Evolutionary conservation across 2,113 vertebrate genomes (phyloP), one percentile per base, ranked within the genome.

Genomic region (Xenopus laevis): DNA sequence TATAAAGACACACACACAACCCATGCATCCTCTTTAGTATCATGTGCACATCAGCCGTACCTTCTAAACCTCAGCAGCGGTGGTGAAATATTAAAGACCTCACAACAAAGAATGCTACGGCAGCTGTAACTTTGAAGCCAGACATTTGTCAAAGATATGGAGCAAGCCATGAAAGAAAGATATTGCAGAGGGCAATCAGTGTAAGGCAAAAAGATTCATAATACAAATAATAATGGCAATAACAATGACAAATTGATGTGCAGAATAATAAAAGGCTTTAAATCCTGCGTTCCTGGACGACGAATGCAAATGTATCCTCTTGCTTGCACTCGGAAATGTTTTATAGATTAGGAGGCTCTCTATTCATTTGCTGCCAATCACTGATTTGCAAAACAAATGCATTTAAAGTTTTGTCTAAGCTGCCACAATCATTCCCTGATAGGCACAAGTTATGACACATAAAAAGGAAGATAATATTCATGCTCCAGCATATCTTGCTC

Each of bases 71-170:
- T 40, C 33, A 40, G 33, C 33, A 6, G 33, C 33, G 1, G 33
- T 40, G 33, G 6, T 40, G 33, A 40, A 40, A 40, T 40, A 55
- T 55, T 55, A 13, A 16, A 55, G 13, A 55, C 17, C 16, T 1
- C 53, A 55, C 17, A n/a, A 16, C 13, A 55, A 8, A 55, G 53
- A 55, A 55, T 55, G 17, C 53, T n/a, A 8, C 53, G 63, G 65
- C 47, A 68, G 3, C 52, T 33, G 67, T 78, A 61, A 44, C 55
- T 23, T 21, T 0, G 21, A 71, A 63, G 62, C 45, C 44, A 52
- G 23, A 47, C 70, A 71, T 71, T 53, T 52, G 60, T 71, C 59
- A 63, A 59, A 70, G 53, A 58, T 70, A 70, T 70, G 55, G 45
- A 50, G 59, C 59, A 50, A 30, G 45, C 18, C 21, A 47, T 40